Evolutionary conservation across 2,797 vertebrate genomes (phyloP).

Genomic region (Hydrophis major): DNA sequence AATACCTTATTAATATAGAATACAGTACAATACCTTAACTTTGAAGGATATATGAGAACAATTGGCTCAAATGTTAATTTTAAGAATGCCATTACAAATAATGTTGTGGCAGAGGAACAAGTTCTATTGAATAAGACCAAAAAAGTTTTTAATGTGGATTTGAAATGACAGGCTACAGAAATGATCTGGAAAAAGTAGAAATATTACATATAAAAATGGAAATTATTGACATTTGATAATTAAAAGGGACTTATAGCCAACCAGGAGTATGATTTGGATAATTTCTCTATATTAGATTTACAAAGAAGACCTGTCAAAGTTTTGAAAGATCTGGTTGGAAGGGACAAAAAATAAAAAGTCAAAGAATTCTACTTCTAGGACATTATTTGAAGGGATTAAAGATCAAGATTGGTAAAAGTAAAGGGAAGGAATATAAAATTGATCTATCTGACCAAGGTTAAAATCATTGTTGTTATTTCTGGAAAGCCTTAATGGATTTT

Average conservation of each 20-base stretch:
- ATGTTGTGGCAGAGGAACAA: neutral
- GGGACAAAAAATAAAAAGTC: neutral
- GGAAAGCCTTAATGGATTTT: neutral
- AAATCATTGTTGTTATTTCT: neutral
- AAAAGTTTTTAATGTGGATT: neutral
- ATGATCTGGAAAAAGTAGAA: neutral
- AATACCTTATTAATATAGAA: neutral
- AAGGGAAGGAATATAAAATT: neutral
- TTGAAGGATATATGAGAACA: neutral
- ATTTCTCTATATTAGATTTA: neutral
- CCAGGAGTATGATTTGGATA: neutral
- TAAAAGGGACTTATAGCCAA: neutral
- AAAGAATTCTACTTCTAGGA: neutral
- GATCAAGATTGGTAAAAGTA: neutral
- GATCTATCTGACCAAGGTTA: neutral
- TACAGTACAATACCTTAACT: neutral
- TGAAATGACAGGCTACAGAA: neutral
- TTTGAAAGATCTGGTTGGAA: neutral
- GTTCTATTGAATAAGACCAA: neutral
- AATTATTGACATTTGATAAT: neutral
- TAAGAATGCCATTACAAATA: neutral
- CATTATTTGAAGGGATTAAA: neutral
- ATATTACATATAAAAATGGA: neutral
- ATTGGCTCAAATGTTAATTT: neutral
- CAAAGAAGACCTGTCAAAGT: neutral